Conservation (phyloP, 2,888 invertebrate species). For the Protodeltote pygarga region DNA sequence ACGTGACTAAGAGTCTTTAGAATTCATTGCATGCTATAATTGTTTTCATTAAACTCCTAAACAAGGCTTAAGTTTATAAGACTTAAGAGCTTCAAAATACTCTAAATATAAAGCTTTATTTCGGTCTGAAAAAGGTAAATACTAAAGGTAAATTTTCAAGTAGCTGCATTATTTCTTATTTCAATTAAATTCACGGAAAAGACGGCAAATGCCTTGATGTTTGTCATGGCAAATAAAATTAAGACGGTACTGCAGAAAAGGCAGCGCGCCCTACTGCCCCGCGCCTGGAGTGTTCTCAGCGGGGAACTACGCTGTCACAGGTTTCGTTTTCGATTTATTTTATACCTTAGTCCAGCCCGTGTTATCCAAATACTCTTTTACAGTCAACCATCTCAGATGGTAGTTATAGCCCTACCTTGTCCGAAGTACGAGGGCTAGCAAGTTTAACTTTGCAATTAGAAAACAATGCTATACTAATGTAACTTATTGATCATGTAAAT, state of each 20-base stretch:
- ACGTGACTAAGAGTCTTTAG: slow-evolving; percentile 1
- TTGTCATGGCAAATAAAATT: slow-evolving; percentile 33
- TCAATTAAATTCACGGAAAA: slow-evolving; percentile 37
- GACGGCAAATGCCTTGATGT: slow-evolving; percentile 20
- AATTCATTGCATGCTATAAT: slow-evolving; percentile 11
- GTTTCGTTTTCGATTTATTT: slow-evolving; percentile 16
- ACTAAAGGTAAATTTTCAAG: slow-evolving; percentile 32
- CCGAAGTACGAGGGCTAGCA: too few species aligned
- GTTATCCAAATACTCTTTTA: too few species aligned
- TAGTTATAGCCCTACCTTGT: too few species aligned
- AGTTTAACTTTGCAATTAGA: too few species aligned
- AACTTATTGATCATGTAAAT: too few species aligned
- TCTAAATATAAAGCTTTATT: slow-evolving; percentile 39
- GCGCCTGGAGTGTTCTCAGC: slow-evolving; percentile 28
- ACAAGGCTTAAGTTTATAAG: slow-evolving; percentile 28
- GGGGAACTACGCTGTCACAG: slow-evolving; percentile 20
- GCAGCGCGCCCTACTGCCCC: slow-evolving; percentile 23
- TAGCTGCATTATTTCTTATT: slow-evolving; percentile 34
- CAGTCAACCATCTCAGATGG: too few species aligned
- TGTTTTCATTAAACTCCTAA: slow-evolving; percentile 28
- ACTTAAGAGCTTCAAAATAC: slow-evolving; percentile 29
- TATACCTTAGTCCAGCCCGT: too few species aligned
- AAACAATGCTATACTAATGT: too few species aligned
- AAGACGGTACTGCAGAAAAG: slow-evolving; percentile 29
- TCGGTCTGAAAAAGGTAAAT: slow-evolving; percentile 31